Evolutionary conservation across 2,113 vertebrate genomes (phyloP).

Genomic region (Vimba vimba): DNA sequence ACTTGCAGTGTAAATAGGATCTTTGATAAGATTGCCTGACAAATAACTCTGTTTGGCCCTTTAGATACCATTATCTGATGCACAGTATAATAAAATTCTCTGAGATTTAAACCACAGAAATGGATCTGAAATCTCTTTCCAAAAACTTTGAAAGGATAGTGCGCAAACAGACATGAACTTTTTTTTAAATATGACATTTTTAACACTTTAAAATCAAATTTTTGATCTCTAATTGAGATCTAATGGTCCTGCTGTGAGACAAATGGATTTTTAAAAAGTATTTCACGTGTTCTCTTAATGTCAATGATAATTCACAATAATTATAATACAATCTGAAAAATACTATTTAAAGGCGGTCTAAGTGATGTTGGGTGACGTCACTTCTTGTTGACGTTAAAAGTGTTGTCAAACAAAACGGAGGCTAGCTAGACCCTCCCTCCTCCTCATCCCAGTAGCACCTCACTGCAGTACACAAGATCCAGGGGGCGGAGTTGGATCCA

Average conservation of each 20-base stretch:
- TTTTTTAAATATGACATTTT: background rate
- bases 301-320: background rate
- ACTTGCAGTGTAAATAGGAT: conserved; percentile 33
- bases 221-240: background rate
- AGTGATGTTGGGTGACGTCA: too few relatives aligned
- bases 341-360: background rate
- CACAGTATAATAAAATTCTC: background rate
- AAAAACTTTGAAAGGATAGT: background rate
- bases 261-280: background rate
- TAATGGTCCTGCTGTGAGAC: background rate
- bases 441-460: too few relatives aligned
- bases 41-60: conserved; percentile 15
- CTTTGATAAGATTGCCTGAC: conserved; percentile 44
- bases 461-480: too few relatives aligned
- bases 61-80: background rate
- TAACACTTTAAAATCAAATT: background rate
- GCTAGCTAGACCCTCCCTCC: too few relatives aligned
- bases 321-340: background rate
- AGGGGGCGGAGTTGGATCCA: too few relatives aligned
- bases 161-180: background rate
- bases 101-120: background rate
- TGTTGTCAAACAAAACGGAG: too few relatives aligned
- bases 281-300: background rate
- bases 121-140: background rate
- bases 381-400: too few relatives aligned